These are phyloP conservation scores for Nanorana parkeri DNA, from an alignment of 2,113 vertebrate genomes.

Conservation along the genomic window DNA sequence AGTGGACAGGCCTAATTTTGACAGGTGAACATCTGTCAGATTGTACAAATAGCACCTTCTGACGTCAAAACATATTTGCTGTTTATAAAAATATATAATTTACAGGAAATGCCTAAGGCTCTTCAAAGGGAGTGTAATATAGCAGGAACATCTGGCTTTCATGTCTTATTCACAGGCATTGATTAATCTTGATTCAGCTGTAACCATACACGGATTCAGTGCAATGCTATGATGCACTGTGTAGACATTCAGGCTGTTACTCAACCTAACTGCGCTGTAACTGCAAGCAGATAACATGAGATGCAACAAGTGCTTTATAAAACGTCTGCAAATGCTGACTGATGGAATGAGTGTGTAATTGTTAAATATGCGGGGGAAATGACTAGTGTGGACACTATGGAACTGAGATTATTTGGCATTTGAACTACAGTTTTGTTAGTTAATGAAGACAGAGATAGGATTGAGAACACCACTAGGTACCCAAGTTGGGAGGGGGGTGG, in stretches of 20 bases:
- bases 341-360: conserved; percentile 21
- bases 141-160: neutral
- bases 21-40: too few relatives aligned
- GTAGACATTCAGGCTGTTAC: neutral
- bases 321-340: neutral
- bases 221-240: neutral
- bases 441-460: too few relatives aligned
- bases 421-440: too few relatives aligned
- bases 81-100: too few relatives aligned
- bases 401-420: too few relatives aligned
- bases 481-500: too few relatives aligned
- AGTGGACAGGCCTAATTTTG: too few relatives aligned
- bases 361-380: neutral
- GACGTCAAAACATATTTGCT: too few relatives aligned
- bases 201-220: neutral
- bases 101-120: neutral
- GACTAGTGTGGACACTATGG: neutral
- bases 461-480: too few relatives aligned
- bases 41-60: too few relatives aligned
- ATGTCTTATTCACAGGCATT: conserved; percentile 11
- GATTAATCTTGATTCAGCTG: neutral
- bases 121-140: neutral
- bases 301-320: conserved; percentile 5
- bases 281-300: neutral
- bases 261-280: neutral